These are phyloP conservation scores for Danio albolineatus DNA, from an alignment of 2,797 vertebrate species.

Conservation along the genomic window DNA sequence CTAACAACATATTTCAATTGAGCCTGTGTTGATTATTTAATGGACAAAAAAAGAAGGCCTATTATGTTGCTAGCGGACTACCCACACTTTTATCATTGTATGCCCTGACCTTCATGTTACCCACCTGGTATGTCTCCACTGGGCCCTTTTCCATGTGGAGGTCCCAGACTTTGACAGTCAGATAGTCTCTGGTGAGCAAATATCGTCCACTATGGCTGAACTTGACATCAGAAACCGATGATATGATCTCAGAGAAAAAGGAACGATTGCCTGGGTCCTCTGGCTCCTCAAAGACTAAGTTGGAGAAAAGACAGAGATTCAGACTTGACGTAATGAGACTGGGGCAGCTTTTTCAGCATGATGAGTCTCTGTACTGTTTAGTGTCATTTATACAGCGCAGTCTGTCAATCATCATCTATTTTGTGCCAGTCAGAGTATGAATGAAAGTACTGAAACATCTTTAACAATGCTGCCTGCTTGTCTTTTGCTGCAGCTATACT, in stretches of 20 bases:
- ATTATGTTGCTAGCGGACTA: too few relatives aligned
- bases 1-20: too few relatives aligned
- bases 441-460: slow-evolving; percentile 9
- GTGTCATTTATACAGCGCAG: neutral
- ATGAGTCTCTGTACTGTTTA: neutral
- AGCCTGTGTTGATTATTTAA: too few relatives aligned
- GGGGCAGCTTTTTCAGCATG: neutral
- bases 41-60: too few relatives aligned
- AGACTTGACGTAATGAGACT: neutral
- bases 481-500: slow-evolving; percentile 1
- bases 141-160: slow-evolving; percentile 98
- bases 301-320: neutral
- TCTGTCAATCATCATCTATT: neutral
- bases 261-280: slow-evolving; percentile 97
- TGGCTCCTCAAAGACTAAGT: slow-evolving; percentile 94
- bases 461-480: neutral
- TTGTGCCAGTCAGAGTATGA: neutral
- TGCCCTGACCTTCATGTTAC: slow-evolving; percentile 7
- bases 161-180: slow-evolving; percentile 99
- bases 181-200: slow-evolving; percentile 98
- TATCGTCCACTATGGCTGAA: slow-evolving; percentile 98
- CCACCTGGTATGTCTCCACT: slow-evolving; percentile 95
- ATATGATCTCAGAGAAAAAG: slow-evolving; percentile 99
- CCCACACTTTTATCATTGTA: neutral
- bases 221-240: slow-evolving; percentile 97